phyloP scores from a whole-genome alignment of 2,888 invertebrate genomes.

The Drosophila subsilvestris region DNA sequence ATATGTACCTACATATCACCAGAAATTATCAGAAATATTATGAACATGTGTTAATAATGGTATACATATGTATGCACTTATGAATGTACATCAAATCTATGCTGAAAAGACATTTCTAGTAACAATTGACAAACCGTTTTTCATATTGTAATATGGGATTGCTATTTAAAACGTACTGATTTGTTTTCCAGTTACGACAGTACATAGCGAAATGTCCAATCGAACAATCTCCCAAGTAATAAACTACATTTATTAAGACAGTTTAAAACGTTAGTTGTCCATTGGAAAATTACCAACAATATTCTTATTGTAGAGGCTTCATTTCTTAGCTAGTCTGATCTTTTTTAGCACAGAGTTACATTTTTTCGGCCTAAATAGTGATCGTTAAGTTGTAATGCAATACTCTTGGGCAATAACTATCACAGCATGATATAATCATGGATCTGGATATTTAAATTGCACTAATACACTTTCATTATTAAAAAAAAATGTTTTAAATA shows the following conservation, averaged over 20 bases:
- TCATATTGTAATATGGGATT: not conserved
- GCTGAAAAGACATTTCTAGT: not conserved
- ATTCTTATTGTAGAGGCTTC: not conserved
- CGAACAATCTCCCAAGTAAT: not conserved
- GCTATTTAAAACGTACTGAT: too few relatives aligned
- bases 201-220: not conserved
- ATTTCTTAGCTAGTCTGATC: not conserved
- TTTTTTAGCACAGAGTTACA: not conserved
- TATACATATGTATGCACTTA: too few relatives aligned
- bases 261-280: not conserved
- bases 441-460: too few relatives aligned
- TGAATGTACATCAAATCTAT: not conserved
- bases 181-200: not conserved
- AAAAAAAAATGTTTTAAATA: too few relatives aligned
- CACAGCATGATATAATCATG: too few relatives aligned
- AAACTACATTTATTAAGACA: not conserved
- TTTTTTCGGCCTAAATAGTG: not conserved
- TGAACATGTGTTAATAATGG: not conserved
- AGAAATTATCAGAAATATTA: not conserved
- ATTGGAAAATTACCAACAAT: not conserved
- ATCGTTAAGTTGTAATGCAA: not conserved
- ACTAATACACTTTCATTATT: too few relatives aligned
- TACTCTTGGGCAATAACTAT: too few relatives aligned
- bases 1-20: not conserved
- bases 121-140: not conserved